Percentiles rank a stretch among this genome's conserved stretches.
Conservation (phyloP, 2,888 invertebrate species). For the Epirrhoe tristata region DNA sequence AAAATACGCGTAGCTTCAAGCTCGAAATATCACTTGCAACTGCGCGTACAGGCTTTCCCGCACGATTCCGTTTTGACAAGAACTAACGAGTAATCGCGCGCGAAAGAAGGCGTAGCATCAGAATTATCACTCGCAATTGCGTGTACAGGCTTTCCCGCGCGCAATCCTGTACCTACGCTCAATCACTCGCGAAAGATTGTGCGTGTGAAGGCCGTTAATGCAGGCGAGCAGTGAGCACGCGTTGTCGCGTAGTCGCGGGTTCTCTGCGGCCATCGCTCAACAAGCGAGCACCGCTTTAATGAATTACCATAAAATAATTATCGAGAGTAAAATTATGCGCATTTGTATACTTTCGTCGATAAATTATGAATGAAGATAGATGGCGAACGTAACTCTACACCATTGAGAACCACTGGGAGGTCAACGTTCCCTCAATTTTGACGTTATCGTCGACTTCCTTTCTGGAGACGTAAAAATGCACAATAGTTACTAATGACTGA, state of each 20-base stretch:
- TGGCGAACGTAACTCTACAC: conserved; percentile 20
- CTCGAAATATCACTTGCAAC: too few species aligned
- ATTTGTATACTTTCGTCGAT: conserved; percentile 29
- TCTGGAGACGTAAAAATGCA: conserved; percentile 70
- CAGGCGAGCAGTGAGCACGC: conserved; percentile 43
- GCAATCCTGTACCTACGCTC: too few species aligned
- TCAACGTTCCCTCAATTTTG: conserved; percentile 53
- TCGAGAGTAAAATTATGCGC: conserved; percentile 24
- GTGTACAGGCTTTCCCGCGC: too few species aligned
- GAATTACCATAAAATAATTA: conserved; percentile 35
- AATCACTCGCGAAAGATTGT: too few species aligned
- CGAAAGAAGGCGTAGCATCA: too few species aligned
- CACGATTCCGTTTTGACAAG: too few species aligned
- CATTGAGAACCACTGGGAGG: conserved; percentile 37
- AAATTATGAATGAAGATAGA: conserved; percentile 31
- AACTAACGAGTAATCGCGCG: too few species aligned
- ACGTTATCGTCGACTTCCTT: conserved; percentile 72
- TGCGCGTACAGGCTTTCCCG: too few species aligned
- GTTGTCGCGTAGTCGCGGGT: conserved; percentile 41
- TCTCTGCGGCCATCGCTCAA: conserved; percentile 25
- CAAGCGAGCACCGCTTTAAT: conserved; percentile 11
- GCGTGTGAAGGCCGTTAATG: too few species aligned
- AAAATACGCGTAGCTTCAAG: too few species aligned
- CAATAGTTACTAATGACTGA: conserved; percentile 78
- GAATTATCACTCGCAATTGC: too few species aligned